Evolutionary conservation across 2,113 vertebrate species (phyloP).

Genomic region (Chaenocephalus aceratus): DNA sequence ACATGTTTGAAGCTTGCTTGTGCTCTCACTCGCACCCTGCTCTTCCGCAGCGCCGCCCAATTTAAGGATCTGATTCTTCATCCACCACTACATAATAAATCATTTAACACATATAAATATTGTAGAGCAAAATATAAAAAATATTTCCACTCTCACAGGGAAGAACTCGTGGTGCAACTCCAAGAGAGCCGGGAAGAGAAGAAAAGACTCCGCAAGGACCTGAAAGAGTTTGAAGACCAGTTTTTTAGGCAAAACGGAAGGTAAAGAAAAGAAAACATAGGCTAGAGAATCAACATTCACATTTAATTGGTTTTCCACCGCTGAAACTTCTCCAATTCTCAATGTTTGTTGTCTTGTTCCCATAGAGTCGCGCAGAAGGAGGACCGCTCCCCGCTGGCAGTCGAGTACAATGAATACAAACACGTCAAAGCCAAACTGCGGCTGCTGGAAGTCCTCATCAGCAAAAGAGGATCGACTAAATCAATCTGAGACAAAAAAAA

Average conservation of each 20-base stretch:
- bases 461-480: constrained; percentile 90
- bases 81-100: background rate
- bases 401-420: constrained; percentile 96
- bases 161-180: constrained; percentile 95
- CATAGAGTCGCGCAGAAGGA: constrained; percentile 95
- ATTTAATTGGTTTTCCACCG: background rate
- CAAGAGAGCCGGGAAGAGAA: constrained; percentile 97
- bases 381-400: constrained; percentile 92
- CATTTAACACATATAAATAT: background rate
- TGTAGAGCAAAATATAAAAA: background rate
- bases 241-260: constrained; percentile 97
- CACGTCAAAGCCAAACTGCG: constrained; percentile 96
- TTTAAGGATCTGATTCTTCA: background rate
- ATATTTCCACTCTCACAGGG: constrained; percentile 73
- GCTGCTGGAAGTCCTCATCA: constrained; percentile 96
- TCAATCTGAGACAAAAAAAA: constrained; percentile 69
- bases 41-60: no score
- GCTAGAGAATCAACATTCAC: background rate
- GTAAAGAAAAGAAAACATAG: constrained; percentile 74
- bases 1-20: no score
- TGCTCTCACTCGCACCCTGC: no score
- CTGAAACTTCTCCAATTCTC: background rate
- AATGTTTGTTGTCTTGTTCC: constrained; percentile 34
- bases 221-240: constrained; percentile 97
- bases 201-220: constrained; percentile 93